These are phyloP conservation scores for Notospermus geniculatus DNA, from an alignment of 1,140 invertebrate species.

Conservation along the genomic window DNA sequence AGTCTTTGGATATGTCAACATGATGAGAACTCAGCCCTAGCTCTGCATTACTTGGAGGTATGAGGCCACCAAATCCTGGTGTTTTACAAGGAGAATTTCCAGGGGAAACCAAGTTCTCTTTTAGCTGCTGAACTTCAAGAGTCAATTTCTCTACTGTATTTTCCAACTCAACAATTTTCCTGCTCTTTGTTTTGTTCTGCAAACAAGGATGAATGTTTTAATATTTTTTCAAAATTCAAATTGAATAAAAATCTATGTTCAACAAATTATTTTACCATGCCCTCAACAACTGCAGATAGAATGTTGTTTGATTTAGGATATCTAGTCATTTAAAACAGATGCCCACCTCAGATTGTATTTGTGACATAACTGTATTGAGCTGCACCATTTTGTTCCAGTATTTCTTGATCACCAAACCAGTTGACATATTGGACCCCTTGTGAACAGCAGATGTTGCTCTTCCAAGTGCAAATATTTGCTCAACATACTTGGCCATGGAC, in stretches of 20 bases:
- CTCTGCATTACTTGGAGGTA: conserved; percentile 30
- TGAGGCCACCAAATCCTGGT: conserved; percentile 29
- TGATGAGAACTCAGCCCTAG: conserved; percentile 10
- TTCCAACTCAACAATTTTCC: conserved; percentile 37
- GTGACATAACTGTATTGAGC: conserved; percentile 35
- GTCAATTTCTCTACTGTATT: conserved; percentile 26
- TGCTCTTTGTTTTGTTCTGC: conserved; percentile 39
- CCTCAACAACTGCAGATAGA: too few relatives aligned
- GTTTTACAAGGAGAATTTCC: conserved; percentile 19
- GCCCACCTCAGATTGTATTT: conserved; percentile 43
- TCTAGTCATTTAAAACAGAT: background rate
- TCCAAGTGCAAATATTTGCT: conserved; percentile 24
- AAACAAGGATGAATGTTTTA: conserved; percentile 14
- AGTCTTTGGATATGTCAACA: conserved; percentile 33
- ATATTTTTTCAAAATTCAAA: background rate
- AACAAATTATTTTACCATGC: background rate
- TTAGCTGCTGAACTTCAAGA: conserved; percentile 14
- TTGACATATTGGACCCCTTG: conserved; percentile 29
- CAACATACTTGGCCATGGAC: conserved; percentile 31
- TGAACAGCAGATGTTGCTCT: conserved; percentile 11
- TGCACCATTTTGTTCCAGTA: conserved; percentile 43
- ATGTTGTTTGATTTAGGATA: too few relatives aligned
- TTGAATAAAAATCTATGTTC: conserved; percentile 8
- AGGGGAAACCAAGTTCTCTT: background rate
- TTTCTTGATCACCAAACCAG: conserved; percentile 44